phyloP scores from a whole-genome alignment of 2,888 invertebrate genomes.

The Melieria crassipennis region DNA sequence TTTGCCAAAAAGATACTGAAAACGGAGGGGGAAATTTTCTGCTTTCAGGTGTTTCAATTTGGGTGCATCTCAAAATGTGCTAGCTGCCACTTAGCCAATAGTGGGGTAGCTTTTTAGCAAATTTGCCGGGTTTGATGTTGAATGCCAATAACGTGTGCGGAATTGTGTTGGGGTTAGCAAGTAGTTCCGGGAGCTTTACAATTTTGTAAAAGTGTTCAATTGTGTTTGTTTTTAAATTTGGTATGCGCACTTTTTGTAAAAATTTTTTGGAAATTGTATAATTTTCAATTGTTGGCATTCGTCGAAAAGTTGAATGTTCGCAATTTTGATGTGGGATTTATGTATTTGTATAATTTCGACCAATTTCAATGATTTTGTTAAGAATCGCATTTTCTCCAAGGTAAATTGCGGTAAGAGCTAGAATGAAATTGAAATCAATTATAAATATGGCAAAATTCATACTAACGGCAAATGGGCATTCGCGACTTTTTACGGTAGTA shows the following conservation, averaged over 20 bases:
- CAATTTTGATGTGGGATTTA: too few species aligned
- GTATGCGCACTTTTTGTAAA: too few species aligned
- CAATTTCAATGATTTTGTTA: too few species aligned
- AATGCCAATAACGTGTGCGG: conserved; percentile 10
- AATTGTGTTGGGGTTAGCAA: background rate
- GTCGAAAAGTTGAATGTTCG: too few species aligned
- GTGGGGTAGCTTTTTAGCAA: conserved; percentile 4
- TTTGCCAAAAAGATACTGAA: conserved; percentile 33
- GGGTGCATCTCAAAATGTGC: conserved; percentile 15
- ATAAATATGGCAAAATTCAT: conserved; percentile 45
- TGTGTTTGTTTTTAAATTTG: too few species aligned
- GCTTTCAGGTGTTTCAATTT: conserved; percentile 14
- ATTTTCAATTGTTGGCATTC: too few species aligned
- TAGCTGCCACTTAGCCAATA: too few species aligned
- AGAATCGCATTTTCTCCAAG: conserved; percentile 12
- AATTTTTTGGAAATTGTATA: too few species aligned
- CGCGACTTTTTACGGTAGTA: conserved; percentile 66
- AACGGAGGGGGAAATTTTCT: conserved; percentile 41
- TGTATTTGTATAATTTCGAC: too few species aligned
- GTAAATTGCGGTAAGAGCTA: conserved; percentile 40
- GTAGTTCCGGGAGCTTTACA: too few species aligned
- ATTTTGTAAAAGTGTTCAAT: too few species aligned
- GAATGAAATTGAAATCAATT: background rate
- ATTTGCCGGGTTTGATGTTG: background rate
- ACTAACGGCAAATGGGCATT: conserved; percentile 66